Conservation (phyloP, 2,888 invertebrate genomes). For the Pristionchus japonicus region DNA sequence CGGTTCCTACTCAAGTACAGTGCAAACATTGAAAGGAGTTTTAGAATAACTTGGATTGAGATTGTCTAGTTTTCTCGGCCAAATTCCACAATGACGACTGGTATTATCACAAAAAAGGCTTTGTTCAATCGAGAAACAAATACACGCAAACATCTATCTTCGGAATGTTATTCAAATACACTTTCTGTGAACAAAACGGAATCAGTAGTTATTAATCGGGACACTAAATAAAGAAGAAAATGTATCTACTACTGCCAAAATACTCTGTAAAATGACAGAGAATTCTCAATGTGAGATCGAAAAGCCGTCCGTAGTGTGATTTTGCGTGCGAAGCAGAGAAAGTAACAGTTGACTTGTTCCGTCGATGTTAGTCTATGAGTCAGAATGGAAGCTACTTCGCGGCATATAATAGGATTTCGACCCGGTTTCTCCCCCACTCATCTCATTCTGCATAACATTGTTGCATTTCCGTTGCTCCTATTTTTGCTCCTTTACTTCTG, state of each 20-base stretch:
- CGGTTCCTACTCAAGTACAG: not conserved
- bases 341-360: not conserved
- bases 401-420: constrained; percentile 24
- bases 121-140: no score
- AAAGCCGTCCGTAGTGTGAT: no score
- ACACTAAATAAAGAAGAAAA: no score
- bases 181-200: no score
- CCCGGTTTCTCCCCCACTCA: not conserved
- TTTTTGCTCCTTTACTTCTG: not conserved
- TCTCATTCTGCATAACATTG: not conserved
- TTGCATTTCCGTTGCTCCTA: not conserved
- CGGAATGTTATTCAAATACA: no score
- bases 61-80: not conserved
- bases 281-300: no score
- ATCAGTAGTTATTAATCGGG: no score
- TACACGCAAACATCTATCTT: no score
- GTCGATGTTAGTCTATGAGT: not conserved
- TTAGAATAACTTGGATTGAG: not conserved
- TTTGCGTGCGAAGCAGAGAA: not conserved
- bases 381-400: constrained; percentile 4
- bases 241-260: no score
- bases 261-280: no score
- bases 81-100: not conserved
- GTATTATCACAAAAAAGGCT: no score
- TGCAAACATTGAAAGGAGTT: not conserved